These are phyloP conservation scores for Muscicapa striata DNA, from an alignment of 2,797 vertebrate species.

Conservation along the genomic window DNA sequence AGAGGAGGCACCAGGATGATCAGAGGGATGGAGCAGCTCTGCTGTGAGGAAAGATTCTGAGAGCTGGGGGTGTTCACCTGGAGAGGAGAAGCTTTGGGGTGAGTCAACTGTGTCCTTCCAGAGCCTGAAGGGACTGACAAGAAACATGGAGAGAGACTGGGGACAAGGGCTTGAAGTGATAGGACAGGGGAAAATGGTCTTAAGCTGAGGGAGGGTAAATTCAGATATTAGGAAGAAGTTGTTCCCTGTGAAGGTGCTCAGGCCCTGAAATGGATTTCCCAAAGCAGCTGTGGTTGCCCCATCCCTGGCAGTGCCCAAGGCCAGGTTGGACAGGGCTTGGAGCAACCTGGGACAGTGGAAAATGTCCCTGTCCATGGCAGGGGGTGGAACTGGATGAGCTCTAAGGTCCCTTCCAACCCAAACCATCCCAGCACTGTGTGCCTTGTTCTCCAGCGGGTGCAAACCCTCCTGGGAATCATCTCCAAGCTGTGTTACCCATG, in stretches of 20 bases:
- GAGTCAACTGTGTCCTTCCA: background rate
- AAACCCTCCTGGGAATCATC: background rate
- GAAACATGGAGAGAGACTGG: background rate
- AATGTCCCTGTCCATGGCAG: background rate
- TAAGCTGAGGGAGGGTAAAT: background rate
- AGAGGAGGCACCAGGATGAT: too few species aligned
- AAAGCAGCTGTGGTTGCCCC: background rate
- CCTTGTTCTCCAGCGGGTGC: background rate
- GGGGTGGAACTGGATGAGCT: background rate
- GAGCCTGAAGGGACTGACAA: accelerated
- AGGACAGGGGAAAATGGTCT: background rate
- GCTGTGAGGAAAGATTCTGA: background rate
- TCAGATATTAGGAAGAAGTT: too few species aligned
- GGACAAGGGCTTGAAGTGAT: too few species aligned
- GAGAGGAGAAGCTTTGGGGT: background rate
- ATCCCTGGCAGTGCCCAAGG: background rate
- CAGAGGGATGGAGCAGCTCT: background rate
- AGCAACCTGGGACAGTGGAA: accelerated
- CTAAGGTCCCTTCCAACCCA: background rate
- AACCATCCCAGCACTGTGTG: background rate
- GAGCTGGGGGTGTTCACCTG: too few species aligned
- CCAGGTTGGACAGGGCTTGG: accelerated
- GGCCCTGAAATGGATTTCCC: background rate
- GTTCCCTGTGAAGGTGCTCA: accelerated
- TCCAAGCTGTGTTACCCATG: background rate